These are phyloP conservation scores for Salvelinus sp. DNA, from an alignment of 2,113 vertebrate genomes.

Conservation along the genomic window DNA sequence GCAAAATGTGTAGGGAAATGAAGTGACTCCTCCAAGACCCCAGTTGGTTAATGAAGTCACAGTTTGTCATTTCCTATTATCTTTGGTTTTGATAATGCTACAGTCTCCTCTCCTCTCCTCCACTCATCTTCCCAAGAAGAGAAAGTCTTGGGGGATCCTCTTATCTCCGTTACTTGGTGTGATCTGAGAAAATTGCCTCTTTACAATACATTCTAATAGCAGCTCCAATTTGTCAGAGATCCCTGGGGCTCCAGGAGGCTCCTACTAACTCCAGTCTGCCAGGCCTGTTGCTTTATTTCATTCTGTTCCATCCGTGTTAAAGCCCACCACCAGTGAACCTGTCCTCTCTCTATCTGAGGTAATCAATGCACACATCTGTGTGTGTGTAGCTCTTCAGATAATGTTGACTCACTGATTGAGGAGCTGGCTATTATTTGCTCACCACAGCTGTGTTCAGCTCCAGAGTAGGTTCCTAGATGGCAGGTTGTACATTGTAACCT, in stretches of 20 bases:
- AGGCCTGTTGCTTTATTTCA: not conserved
- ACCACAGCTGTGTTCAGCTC: constrained; percentile 5
- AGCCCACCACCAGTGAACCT: not conserved
- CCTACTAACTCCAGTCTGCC: not conserved
- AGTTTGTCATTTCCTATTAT: constrained; percentile 45
- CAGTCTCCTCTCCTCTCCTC: constrained; percentile 20
- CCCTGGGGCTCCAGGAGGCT: not conserved
- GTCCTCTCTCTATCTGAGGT: not conserved
- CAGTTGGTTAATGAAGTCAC: constrained; percentile 47
- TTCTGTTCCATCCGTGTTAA: not conserved
- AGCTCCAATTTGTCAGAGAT: not conserved
- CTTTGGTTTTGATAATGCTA: constrained; percentile 36
- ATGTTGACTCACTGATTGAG: not conserved
- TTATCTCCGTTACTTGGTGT: constrained; percentile 22
- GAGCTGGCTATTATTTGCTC: not conserved
- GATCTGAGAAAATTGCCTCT: constrained; percentile 31
- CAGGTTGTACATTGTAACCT: not conserved
- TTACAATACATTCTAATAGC: constrained; percentile 30
- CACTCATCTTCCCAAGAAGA: constrained; percentile 23
- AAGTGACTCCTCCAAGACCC: constrained; percentile 33
- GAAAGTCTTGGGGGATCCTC: constrained; percentile 20
- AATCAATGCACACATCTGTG: not conserved
- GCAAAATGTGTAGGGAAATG: constrained; percentile 30
- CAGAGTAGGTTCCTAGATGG: not conserved
- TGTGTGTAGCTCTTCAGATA: not conserved